phyloP scores from a whole-genome alignment of 2,113 vertebrate species.

The Mustela nigripes region DNA sequence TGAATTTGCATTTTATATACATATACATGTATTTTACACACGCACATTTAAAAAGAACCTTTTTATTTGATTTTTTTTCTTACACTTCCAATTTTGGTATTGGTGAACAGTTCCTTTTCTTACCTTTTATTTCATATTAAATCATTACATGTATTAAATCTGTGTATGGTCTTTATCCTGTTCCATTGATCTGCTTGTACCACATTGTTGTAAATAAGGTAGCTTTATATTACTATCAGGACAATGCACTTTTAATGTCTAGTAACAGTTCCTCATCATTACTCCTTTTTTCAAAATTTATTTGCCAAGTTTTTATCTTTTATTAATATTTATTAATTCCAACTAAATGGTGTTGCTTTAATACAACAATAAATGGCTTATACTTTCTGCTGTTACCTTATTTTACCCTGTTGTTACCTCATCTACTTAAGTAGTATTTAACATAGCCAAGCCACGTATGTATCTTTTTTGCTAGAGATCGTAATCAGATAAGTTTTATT shows the following conservation, averaged over 20 bases:
- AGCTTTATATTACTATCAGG: background rate
- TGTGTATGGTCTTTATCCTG: background rate
- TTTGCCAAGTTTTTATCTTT: constrained; percentile 11
- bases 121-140: constrained; percentile 17
- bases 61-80: background rate
- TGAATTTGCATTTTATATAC: background rate
- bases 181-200: constrained; percentile 1
- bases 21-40: background rate
- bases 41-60: background rate
- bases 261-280: background rate
- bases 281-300: background rate
- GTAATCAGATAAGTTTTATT: background rate
- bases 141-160: background rate
- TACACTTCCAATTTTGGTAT: background rate
- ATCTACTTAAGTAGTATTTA: background rate
- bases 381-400: background rate
- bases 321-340: background rate
- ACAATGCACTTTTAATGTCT: background rate
- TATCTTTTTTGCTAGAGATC: background rate
- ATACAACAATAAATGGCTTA: background rate
- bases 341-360: background rate
- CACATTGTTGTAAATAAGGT: background rate
- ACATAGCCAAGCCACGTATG: background rate
- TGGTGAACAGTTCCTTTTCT: background rate
- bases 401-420: background rate